phyloP scores from a whole-genome alignment of 2,113 vertebrate genomes.

The Vireo altiloquus region DNA sequence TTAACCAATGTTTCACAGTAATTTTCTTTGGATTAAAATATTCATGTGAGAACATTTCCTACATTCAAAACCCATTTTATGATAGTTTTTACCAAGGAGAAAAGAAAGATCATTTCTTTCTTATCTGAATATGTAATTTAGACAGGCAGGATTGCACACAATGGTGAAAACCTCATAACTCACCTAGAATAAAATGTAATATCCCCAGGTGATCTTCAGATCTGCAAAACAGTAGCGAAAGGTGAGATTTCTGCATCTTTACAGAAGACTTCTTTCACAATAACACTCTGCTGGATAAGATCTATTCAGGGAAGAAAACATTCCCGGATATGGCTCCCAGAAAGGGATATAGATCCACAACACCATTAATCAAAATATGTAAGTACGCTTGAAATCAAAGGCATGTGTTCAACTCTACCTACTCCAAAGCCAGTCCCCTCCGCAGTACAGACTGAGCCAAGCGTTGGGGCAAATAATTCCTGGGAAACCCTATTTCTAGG shows the following conservation, averaged over 20 bases:
- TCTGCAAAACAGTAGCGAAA: background rate
- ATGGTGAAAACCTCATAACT: background rate
- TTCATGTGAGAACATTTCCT: background rate
- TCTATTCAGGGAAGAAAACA: background rate
- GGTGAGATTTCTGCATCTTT: background rate
- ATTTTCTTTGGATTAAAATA: background rate
- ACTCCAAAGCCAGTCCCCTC: background rate
- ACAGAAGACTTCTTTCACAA: background rate
- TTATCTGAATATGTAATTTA: background rate
- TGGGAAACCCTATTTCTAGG: background rate
- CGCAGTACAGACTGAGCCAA: background rate
- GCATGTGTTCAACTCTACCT: background rate
- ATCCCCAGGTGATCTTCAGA: background rate
- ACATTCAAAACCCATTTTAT: background rate
- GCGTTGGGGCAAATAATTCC: background rate
- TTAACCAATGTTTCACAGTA: background rate
- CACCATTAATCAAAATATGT: background rate
- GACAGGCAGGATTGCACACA: background rate
- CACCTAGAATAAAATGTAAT: background rate
- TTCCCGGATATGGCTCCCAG: fast-evolving
- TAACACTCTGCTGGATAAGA: background rate
- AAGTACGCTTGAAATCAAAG: background rate
- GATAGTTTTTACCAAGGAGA: background rate
- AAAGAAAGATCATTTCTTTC: background rate
- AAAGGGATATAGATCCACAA: background rate